These are phyloP conservation scores for Cephus runcator DNA, from an alignment of 2,888 invertebrate genomes.

Conservation along the genomic window DNA sequence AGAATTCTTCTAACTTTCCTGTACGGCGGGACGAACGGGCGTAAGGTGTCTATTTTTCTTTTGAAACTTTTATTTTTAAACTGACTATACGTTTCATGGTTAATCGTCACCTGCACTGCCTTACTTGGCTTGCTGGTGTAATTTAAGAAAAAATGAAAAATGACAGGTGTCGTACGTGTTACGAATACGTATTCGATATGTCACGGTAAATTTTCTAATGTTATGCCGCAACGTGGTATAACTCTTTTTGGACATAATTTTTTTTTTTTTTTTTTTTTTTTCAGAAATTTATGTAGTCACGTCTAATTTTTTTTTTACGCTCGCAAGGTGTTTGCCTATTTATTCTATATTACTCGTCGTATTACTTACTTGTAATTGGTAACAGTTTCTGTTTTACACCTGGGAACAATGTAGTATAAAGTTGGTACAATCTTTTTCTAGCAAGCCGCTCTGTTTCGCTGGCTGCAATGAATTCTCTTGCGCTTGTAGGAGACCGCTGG, in stretches of 20 bases:
- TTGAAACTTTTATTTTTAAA: background rate
- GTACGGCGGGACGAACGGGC: background rate
- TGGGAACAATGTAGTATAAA: background rate
- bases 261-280: background rate
- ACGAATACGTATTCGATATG: background rate
- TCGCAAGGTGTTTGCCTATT: background rate
- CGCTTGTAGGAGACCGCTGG: background rate
- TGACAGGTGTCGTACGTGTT: background rate
- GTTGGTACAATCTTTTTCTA: background rate
- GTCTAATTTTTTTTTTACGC: background rate
- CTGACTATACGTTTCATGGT: background rate
- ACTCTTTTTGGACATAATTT: background rate
- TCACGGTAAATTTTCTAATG: background rate
- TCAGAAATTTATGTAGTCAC: background rate
- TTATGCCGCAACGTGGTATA: background rate
- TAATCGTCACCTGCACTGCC: background rate
- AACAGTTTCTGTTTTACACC: background rate
- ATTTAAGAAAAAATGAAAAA: background rate
- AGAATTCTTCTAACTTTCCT: background rate
- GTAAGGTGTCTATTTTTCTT: background rate
- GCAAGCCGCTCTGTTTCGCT: background rate
- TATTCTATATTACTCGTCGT: background rate
- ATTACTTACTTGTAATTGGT: background rate
- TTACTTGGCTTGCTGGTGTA: background rate
- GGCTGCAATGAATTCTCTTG: background rate